Base-by-base conservation (phyloP, 2,797 vertebrate genomes). In the Pipistrellus pygmaeus region DNA sequence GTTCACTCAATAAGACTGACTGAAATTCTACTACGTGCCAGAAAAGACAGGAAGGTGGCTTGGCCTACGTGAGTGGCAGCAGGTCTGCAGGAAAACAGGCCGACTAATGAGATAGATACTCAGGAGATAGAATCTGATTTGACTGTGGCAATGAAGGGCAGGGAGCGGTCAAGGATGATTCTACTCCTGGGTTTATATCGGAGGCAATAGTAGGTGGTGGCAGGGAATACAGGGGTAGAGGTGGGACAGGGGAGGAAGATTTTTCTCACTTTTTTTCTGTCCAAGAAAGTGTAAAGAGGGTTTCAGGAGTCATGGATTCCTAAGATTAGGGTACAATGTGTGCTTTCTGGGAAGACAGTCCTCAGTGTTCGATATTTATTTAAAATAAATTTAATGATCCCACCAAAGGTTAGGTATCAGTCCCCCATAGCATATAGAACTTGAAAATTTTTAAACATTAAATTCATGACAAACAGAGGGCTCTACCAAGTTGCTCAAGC, bases 331-430 rank as follows among this genome's bases (percentile, higher is more conserved):
- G 75, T n/a, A 81, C 55, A 41, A 25, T 72, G 53, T 17, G 14
- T 0, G 35, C 48, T 11, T 91, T 80, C 13, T 91, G 30, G 17
- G 84, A 27, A 78, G 51, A 85, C 14, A 53, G 68, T 68, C 9
- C 68, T 88, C 23, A 23, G 23, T 75, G 30, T 51, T 25, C 35
- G 69, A 66, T 35, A 81, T 38, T 30, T 27, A 57, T 69, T 87
- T 82, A 60, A 89, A 91, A 89, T 41, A 64, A 94, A 38, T 21
- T 55, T 51, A 72, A 83, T 41, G 46, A 80, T 10, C 41, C 30
- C 76, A n/a, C 15, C 35, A 82, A 51, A 76, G 35, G 20, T 64
- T 21, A 55, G 62, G 62, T 44, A 83, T 73, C 53, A 57, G 7
- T 53, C 27, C 30, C 35, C 27, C 57, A 60, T 13, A 60, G 57